phyloP scores from a whole-genome alignment of 2,113 vertebrate genomes.

The Diglossa brunneiventris region DNA sequence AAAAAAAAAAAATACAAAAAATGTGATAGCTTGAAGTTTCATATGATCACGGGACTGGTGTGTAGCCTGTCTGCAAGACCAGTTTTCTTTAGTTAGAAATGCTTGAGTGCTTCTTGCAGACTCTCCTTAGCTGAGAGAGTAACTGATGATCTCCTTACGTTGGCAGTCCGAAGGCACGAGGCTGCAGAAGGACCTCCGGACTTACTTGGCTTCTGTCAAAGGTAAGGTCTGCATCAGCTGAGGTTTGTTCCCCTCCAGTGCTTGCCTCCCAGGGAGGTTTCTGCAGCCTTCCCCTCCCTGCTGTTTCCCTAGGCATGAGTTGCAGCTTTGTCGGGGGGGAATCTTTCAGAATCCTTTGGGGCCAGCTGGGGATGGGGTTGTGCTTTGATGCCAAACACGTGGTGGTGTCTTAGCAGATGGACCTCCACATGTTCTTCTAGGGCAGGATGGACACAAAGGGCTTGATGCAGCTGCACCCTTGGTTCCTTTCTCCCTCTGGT shows the following conservation, averaged over 20 bases:
- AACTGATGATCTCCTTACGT: not conserved
- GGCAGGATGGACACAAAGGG: not conserved
- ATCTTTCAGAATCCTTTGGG: not conserved
- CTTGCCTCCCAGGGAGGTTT: not conserved
- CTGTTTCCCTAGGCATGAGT: not conserved
- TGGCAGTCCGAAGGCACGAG: slow-evolving; percentile 87
- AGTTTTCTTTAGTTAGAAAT: not conserved
- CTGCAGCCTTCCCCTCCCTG: not conserved
- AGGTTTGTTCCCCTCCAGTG: not conserved
- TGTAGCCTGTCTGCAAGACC: not conserved
- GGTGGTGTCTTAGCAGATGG: not conserved
- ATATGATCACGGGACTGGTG: not conserved
- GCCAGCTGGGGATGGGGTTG: not conserved
- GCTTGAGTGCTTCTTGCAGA: not conserved
- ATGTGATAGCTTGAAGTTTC: not conserved
- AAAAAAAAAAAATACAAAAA: not conserved
- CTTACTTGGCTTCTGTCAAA: slow-evolving; percentile 93
- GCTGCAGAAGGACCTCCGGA: slow-evolving; percentile 92
- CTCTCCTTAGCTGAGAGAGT: not conserved
- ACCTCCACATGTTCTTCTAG: not conserved
- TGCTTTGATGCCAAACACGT: not conserved
- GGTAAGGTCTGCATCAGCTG: slow-evolving; percentile 65
- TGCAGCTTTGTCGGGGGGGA: not conserved
- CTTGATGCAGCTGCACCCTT: not conserved
- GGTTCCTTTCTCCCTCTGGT: not conserved